Percentiles rank a stretch among this genome's conserved stretches.
Evolutionary conservation across 2,113 vertebrate genomes (phyloP).

Genomic region (Indri indri): DNA sequence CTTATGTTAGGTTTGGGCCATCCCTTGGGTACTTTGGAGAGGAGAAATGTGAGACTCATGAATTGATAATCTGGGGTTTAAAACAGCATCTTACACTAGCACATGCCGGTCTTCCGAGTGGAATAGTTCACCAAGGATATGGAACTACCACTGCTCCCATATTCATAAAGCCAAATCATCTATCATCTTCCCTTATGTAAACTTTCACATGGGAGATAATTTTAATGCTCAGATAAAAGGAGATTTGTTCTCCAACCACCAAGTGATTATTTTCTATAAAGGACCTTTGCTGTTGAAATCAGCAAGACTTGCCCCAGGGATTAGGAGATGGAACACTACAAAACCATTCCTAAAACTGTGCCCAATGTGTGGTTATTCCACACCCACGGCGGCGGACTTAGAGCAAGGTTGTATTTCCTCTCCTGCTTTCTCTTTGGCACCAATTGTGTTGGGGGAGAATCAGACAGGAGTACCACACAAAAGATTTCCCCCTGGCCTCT

Average conservation of each 20-base stretch:
- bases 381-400: neutral
- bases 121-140: neutral
- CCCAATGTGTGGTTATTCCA: slow-evolving; percentile 48
- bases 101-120: neutral
- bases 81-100: neutral
- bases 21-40: neutral
- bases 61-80: neutral
- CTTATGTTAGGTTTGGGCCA: neutral
- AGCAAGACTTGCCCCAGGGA: slow-evolving; percentile 48
- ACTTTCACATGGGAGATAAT: neutral
- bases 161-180: neutral
- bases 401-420: slow-evolving; percentile 50
- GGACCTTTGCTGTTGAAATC: neutral
- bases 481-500: neutral
- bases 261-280: slow-evolving; percentile 13
- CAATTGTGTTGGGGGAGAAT: slow-evolving; percentile 34
- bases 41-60: neutral
- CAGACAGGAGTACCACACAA: neutral
- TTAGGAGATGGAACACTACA: slow-evolving; percentile 17
- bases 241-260: slow-evolving; percentile 13
- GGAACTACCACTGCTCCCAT: neutral
- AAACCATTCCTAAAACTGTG: slow-evolving; percentile 51
- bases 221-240: slow-evolving; percentile 26
- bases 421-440: slow-evolving; percentile 61
- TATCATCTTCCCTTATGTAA: neutral